Conservation (phyloP, 2,113 vertebrate genomes). For the Orientallactaga bullata region DNA sequence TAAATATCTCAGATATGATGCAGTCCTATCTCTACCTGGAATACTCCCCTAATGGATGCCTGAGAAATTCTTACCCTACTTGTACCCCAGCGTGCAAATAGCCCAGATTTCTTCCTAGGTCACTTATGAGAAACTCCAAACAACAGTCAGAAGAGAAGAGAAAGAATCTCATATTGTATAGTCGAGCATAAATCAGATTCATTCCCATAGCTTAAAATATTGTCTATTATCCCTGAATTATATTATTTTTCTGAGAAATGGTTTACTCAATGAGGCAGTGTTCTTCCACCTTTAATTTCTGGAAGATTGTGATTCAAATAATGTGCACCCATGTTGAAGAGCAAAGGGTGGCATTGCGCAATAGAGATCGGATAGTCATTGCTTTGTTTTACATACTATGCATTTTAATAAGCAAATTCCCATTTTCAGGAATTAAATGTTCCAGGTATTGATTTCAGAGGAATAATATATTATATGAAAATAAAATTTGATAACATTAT, state of each 20-base stretch:
- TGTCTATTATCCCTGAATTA: slow-evolving; percentile 39
- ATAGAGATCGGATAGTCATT: slow-evolving; percentile 63
- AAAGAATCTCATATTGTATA: not conserved
- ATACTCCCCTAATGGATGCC: not conserved
- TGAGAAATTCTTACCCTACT: not conserved
- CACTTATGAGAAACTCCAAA: not conserved
- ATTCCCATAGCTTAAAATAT: not conserved
- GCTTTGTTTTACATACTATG: slow-evolving; percentile 74
- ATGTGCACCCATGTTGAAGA: slow-evolving; percentile 62
- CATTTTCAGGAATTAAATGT: slow-evolving; percentile 73
- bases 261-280: slow-evolving; percentile 69
- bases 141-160: not conserved
- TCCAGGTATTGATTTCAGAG: slow-evolving; percentile 78
- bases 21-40: not conserved
- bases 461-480: slow-evolving; percentile 68
- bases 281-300: slow-evolving; percentile 57
- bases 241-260: slow-evolving; percentile 60
- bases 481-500: slow-evolving; percentile 74
- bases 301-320: slow-evolving; percentile 60
- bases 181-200: not conserved
- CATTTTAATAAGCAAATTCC: slow-evolving; percentile 76
- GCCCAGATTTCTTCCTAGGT: not conserved
- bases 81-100: not conserved
- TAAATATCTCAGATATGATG: not conserved
- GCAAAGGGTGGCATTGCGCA: slow-evolving; percentile 53